Base-by-base conservation (phyloP, 2,113 vertebrate species). In the Motacilla tschutschensis region DNA sequence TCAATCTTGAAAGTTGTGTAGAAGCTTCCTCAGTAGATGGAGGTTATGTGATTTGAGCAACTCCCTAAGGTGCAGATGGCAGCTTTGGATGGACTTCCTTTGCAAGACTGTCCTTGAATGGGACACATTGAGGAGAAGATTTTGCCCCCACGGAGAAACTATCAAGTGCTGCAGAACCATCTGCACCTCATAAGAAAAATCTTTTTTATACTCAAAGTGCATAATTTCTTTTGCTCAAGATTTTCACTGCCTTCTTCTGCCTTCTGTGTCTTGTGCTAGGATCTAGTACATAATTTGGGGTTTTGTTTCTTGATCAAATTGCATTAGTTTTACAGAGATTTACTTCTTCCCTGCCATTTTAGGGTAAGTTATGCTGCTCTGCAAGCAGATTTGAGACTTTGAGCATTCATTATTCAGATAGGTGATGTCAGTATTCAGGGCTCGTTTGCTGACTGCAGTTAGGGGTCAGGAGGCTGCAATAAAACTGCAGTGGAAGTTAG, bases 341-440 rank as follows among this genome's bases (percentile, higher is more conserved):
- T 77, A 48, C 48, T n/a, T 55, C 53, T 70, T 72, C 38, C n/a
- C 47, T 78, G 20, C 47, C 28, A 44, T 62, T 79, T 36, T n/a
- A 41, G 69, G 31, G 29, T 69, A 77, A 59, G 48, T 70, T 72
- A 25, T 0, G 1, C 57, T 21, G n/a, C 44, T 88, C 44, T 84
- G 46, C 90, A 70, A 89, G 75, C 60, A 76, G 51, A 26, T 65
- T 69, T 53, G 65, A 71, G 60, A 8, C 60, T 26, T 13, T 21
- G 78, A 63, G 67, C 78, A 72, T 91, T 53, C 84, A 54, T 89
- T 67, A 80, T 85, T 90, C 44, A 90, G 54, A 65, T 66, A 54
- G 65, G 10, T 69, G 31, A 26, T 90, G 92, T 90, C 81, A 76
- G 66, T 70, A 70, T 70, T 76, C 29, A 5, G 35, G 57, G 63